A percentile compares a stretch with the other conserved stretches of the same genome.
phyloP scores from a whole-genome alignment of 1,140 invertebrate genomes.

The Orchestia grillus region DNA sequence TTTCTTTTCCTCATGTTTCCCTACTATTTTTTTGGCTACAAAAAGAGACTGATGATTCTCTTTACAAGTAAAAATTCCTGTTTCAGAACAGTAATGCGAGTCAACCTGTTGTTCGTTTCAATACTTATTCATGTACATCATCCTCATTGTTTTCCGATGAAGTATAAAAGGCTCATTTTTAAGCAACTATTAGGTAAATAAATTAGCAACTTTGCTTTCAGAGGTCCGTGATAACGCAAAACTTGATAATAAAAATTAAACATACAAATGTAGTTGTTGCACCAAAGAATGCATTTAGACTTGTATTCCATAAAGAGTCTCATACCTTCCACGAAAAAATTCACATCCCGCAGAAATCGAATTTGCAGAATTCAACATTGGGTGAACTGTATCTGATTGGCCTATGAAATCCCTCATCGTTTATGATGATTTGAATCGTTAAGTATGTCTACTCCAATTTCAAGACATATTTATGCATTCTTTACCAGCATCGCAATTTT shows the following conservation, averaged over 20 bases:
- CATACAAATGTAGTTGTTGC: not conserved
- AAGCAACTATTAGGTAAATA: not conserved
- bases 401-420: not conserved
- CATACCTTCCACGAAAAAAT: not conserved
- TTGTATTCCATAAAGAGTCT: not conserved
- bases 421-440: not conserved
- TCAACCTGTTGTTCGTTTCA: not conserved
- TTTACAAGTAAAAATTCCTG: not conserved
- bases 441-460: not conserved
- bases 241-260: not conserved
- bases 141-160: not conserved
- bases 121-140: not conserved
- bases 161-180: not conserved
- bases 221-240: not conserved
- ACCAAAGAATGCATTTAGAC: not conserved
- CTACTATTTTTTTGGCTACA: not conserved
- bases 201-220: not conserved
- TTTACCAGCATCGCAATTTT: not conserved
- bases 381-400: not conserved
- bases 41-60: not conserved
- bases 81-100: not conserved
- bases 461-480: not conserved
- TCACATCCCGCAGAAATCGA: not conserved
- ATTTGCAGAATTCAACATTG: not conserved
- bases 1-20: not conserved